Evolutionary conservation across 2,797 vertebrate genomes (phyloP), one percentile per base, ranked within the genome.

Genomic region (Phylloscopus collybita): DNA sequence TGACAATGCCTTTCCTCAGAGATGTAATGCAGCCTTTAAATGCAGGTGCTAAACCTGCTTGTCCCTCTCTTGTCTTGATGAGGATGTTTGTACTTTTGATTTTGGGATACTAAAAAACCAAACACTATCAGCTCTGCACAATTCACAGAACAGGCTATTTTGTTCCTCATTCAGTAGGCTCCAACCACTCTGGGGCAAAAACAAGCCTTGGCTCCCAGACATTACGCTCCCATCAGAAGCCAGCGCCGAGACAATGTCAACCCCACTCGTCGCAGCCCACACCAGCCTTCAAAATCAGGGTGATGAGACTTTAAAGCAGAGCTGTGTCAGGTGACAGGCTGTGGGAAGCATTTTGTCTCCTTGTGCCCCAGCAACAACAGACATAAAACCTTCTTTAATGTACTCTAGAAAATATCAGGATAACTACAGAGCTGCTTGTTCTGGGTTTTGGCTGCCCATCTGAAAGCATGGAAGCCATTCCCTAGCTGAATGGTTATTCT

Each of bases 401-500:
- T 26, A 6, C 27, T 75, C 13, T 50, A 62, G 42, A 80, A 83
- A 82, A 64, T 12, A 92, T 29, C 10, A 3, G 8, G 32, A 60
- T 30, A n/a, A 5, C 6, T 11, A 15, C 38, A 74, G 11, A 53
- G 26, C 20, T 54, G 14, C 66, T 62, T 30, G 4, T 22, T 36
- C 42, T 10, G 8, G 6, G 11, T 62, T 85, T 27, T 49, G 23
- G 32, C 38, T 64, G 23, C 22, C 34, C 34, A 47, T 3, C 16
- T 0, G 0, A 81, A 90, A 76, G 17, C 4, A 4, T 0, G 0
- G 42, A 67, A 76, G 18, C 19, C 3, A 2, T 57, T 57, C 18
- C 23, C 36, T 9, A 50, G 16, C 23, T 65, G 36, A 83, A 65
- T 3, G 5, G 25, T 49, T 47, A 29, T 16, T 85, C 44, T 32